Evolutionary conservation across 2,888 invertebrate genomes (phyloP), one percentile per base, ranked within the genome.

Genomic region (Eupithecia subumbrata): DNA sequence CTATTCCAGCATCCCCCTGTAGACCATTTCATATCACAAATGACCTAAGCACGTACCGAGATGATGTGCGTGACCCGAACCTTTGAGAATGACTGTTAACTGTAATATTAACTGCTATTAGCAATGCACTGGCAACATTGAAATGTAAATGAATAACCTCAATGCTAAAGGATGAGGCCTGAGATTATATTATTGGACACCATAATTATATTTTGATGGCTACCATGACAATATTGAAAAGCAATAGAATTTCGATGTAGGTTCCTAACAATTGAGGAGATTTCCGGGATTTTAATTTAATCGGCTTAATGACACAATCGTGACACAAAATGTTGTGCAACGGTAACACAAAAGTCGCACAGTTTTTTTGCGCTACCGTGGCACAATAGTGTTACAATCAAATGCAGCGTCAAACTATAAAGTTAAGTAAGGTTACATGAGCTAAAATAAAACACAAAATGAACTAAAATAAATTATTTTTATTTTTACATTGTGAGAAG

Each of bases 21-120:
- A 64, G 30, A 73, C 14, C 34, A 76, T 78, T 70, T 70, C 75
- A 52, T 67, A 69, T 71, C 37, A 66, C 70, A 72, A 60, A 56
- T 68, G 75, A 74, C 76, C 76, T 76, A 63, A 25, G 60, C 60
- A 60, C 60, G 64, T 72, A 71, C 72, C 68, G 43, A 76, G 76
- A 73, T 76, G 73, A 77, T 78, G 72, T 68, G 63, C 72, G 72
- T 68, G 56, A 48, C 71, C 60, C 60, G 25, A 66, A 78, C 75
- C 73, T 72, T 76, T 70, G 72, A 72, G 37, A 68, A 43, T 73
- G 72, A 75, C 74, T 75, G 73, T 73, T 77, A 73, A 72, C 74
- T 78, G 75, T 64, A 34, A 30, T 48, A 56, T 66, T 40, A 75
- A 43, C 12, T 40, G 34, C 48, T 56, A 22, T 45, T 64, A 64